Conservation (phyloP, 2,888 invertebrate genomes). For the Coronaproctus castanopsis region DNA sequence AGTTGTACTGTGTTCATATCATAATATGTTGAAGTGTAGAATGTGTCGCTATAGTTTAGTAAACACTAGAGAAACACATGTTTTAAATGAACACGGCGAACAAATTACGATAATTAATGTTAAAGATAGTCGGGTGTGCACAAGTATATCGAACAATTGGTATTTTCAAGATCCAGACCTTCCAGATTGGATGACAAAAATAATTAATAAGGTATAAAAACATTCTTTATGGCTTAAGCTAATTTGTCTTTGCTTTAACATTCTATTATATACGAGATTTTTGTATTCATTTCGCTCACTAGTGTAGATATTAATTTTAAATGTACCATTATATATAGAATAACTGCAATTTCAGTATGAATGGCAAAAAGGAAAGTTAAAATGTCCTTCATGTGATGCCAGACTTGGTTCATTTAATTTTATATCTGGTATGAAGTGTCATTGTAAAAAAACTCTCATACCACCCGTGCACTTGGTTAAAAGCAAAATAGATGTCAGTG, state of each 20-base stretch:
- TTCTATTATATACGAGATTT: too few species aligned
- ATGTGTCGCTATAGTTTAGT: conserved; percentile 19
- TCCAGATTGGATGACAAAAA: conserved; percentile 35
- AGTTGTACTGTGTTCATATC: too few species aligned
- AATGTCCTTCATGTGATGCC: conserved; percentile 38
- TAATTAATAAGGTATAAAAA: conserved; percentile 30
- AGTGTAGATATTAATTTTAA: too few species aligned
- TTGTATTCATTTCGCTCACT: too few species aligned
- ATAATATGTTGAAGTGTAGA: conserved; percentile 16
- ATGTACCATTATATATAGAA: too few species aligned
- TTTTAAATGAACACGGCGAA: conserved; percentile 17
- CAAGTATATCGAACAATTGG: conserved; percentile 23
- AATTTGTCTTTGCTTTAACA: too few species aligned
- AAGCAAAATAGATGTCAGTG: conserved; percentile 37
- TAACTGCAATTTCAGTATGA: conserved; percentile 25
- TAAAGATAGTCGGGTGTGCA: conserved; percentile 17
- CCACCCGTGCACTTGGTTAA: conserved; percentile 40
- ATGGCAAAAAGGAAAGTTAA: conserved; percentile 46
- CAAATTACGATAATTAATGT: conserved; percentile 12
- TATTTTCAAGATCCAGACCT: conserved; percentile 36
- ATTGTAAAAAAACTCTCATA: conserved; percentile 33
- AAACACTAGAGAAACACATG: conserved; percentile 7
- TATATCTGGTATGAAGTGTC: conserved; percentile 40
- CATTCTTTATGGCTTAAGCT: conserved; percentile 1
- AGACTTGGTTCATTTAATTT: conserved; percentile 47